A percentile compares a stretch with the other conserved stretches of the same genome.
phyloP scores from a whole-genome alignment of 2,888 invertebrate species.

The Mimachlamys varia region DNA sequence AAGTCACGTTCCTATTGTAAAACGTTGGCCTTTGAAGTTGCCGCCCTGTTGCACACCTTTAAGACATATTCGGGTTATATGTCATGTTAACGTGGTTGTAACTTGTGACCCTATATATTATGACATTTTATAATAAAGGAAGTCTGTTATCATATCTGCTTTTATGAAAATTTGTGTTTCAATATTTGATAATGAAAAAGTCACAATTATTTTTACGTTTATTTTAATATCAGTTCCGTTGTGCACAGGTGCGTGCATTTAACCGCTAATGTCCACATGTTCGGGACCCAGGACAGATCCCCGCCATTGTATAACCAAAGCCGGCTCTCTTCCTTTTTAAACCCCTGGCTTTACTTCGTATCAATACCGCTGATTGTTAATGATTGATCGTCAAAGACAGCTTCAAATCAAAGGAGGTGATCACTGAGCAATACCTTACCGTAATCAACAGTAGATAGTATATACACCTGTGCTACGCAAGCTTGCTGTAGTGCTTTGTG shows the following conservation, averaged over 20 bases:
- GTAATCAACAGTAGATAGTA: background rate
- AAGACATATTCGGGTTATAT: constrained; percentile 8
- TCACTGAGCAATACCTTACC: background rate
- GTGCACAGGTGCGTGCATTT: background rate
- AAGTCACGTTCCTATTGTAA: background rate
- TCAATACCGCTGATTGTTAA: constrained; percentile 12
- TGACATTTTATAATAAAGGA: background rate
- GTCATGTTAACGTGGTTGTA: background rate
- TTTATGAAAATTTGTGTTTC: background rate
- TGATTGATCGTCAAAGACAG: constrained; percentile 13
- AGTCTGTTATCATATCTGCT: background rate
- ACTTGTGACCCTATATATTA: background rate
- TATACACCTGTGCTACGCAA: background rate
- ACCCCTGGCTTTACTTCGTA: constrained; percentile 12
- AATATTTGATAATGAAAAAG: constrained; percentile 31
- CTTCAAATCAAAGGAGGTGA: constrained; percentile 22
- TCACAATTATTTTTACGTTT: background rate
- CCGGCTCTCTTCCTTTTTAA: constrained; percentile 31
- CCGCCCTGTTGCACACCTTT: background rate
- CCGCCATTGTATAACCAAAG: background rate
- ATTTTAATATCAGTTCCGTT: background rate
- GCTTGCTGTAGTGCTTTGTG: background rate
- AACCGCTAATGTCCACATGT: background rate
- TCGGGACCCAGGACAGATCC: background rate
- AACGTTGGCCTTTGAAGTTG: background rate